These are phyloP conservation scores for Chorisops tibialis DNA, from an alignment of 2,888 invertebrate genomes.

Conservation along the genomic window DNA sequence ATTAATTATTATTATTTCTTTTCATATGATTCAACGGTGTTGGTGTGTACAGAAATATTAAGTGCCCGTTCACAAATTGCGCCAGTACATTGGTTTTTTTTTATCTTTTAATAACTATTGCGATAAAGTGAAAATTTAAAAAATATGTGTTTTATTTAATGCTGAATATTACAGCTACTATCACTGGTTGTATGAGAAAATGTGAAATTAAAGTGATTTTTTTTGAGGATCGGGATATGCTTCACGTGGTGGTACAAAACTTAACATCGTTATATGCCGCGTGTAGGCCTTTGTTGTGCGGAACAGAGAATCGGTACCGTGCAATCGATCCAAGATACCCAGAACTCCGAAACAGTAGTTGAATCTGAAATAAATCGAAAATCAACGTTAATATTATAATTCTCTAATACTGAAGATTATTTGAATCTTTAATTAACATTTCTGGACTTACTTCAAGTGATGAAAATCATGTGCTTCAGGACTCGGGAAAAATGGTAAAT, in stretches of 20 bases:
- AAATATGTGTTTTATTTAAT: neutral
- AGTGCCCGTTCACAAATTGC: conserved; percentile 3
- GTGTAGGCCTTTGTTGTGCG: conserved; percentile 67
- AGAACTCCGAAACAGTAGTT: conserved; percentile 81
- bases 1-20: neutral
- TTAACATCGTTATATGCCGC: conserved; percentile 70
- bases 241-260: conserved; percentile 63
- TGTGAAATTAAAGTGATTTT: conserved; percentile 31
- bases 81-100: conserved; percentile 3
- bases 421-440: neutral
- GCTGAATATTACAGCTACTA: too few species aligned
- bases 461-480: conserved; percentile 87
- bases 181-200: neutral
- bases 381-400: neutral
- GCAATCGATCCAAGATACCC: conserved; percentile 75
- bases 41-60: neutral
- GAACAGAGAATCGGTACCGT: conserved; percentile 77
- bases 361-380: conserved; percentile 58
- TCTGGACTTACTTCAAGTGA: conserved; percentile 68
- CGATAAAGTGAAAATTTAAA: conserved; percentile 13
- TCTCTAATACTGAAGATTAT: neutral
- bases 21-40: neutral
- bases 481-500: conserved; percentile 79
- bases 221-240: conserved; percentile 62
- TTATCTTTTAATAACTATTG: conserved; percentile 5